Percentiles rank a stretch among this genome's conserved stretches.
phyloP scores from a whole-genome alignment of 2,797 vertebrate genomes.

The Philypnodon macrostomus region DNA sequence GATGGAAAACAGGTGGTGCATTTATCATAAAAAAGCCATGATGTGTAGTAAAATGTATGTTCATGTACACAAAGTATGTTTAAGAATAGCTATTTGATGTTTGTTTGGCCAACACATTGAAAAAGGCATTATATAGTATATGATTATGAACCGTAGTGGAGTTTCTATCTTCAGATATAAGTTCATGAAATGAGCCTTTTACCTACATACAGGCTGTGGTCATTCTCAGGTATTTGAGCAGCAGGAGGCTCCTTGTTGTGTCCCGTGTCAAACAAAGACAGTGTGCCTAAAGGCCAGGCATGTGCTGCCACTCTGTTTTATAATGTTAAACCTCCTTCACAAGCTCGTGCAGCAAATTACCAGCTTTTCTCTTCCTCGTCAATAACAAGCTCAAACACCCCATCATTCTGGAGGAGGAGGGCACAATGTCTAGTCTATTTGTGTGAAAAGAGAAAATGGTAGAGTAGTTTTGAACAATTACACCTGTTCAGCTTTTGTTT shows the following conservation, averaged over 20 bases:
- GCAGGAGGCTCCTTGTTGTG: slow-evolving; percentile 59
- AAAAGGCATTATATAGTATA: no score
- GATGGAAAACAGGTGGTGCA: slow-evolving; percentile 19
- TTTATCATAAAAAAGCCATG: no score
- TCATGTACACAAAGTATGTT: no score
- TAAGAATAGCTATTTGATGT: no score
- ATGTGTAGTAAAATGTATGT: no score
- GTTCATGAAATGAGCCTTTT: no score
- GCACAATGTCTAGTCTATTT: slow-evolving; percentile 14
- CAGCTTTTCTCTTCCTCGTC: slow-evolving; percentile 53
- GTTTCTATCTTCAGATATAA: no score
- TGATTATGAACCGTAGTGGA: no score
- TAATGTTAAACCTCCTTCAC: slow-evolving; percentile 72
- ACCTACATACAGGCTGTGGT: slow-evolving; percentile 62
- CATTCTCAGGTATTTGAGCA: slow-evolving; percentile 68
- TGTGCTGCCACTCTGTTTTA: slow-evolving; percentile 73
- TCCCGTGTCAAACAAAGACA: slow-evolving; percentile 70
- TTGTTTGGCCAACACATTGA: no score
- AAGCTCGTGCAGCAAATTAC: slow-evolving; percentile 73
- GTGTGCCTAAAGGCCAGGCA: slow-evolving; percentile 62
- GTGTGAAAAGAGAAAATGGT: slow-evolving; percentile 26
- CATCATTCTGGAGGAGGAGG: slow-evolving; percentile 35
- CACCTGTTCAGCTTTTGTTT: slow-evolving; percentile 43
- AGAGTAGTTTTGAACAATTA: slow-evolving; percentile 18
- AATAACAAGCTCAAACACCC: slow-evolving; percentile 49